phyloP scores from a whole-genome alignment of 1,140 invertebrate species.

The Eurosta solidaginis region DNA sequence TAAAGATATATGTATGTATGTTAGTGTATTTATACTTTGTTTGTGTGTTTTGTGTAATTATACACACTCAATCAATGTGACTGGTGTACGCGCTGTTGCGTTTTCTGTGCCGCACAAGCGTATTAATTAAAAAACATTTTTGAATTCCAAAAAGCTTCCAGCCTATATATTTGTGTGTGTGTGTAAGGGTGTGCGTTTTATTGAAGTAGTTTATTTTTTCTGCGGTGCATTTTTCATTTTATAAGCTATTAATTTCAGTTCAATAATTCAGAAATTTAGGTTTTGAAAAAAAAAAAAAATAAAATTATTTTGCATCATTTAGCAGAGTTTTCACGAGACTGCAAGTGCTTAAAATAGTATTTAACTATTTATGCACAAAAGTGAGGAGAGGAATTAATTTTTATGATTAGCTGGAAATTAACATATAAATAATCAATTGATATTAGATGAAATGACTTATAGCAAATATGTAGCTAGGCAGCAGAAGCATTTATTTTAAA shows the following conservation, averaged over 20 bases:
- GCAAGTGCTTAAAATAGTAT: neutral
- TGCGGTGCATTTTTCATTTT: neutral
- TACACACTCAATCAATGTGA: neutral
- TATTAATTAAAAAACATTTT: constrained; percentile 21
- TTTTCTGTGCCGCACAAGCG: neutral
- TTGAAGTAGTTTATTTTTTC: neutral
- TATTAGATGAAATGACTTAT: neutral
- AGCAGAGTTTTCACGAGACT: neutral
- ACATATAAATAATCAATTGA: neutral
- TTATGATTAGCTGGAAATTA: neutral
- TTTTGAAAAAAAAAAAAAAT: neutral
- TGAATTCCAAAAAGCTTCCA: neutral
- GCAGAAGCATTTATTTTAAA: neutral
- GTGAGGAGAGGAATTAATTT: neutral
- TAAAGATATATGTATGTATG: too few species aligned
- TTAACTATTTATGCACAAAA: neutral
- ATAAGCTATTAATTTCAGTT: neutral
- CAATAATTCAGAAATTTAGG: neutral
- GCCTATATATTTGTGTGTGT: neutral
- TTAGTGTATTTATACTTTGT: too few species aligned
- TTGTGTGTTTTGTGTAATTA: neutral
- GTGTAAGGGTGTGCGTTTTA: neutral
- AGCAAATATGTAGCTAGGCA: neutral
- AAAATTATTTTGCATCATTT: neutral
- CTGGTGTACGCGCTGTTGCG: neutral